Base-by-base conservation (phyloP, 2,888 invertebrate genomes). In the Aproaerema taeniolella region DNA sequence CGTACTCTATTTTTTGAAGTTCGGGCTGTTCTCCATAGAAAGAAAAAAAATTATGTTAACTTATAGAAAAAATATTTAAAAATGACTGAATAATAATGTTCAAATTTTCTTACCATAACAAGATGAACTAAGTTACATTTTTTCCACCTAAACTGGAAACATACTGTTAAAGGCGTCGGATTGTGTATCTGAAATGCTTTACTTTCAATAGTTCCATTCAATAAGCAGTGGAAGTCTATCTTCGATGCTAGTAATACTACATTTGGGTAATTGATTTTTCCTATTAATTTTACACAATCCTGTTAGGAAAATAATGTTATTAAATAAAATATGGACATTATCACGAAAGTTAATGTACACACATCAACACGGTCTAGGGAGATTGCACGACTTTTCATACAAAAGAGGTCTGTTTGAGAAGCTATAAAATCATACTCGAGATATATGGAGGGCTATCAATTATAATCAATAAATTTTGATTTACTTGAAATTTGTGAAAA, bases 261-360 rank as follows among this genome's bases (percentile, higher is more conserved):
- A 55, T 92, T 91, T 1, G 93, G 93, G 61, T 89, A 93, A 69
- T 91, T 90, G 1, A 93, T 88, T 64, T 87, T 89, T 20, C 91
- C 93, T 31, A 70, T 72, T 30, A 93, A 62, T 47, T 87, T 86
- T 33, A 93, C 81, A 43, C 79, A 81, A 56, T 92, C 91, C 93
- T 93, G 58, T 43, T 43, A 32, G 31, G 5, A 28, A n/a, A n/a
- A 28, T 9, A 3, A 28, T 28, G n/a, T n/a, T n/a, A n/a, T n/a
- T n/a, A 28, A 6, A 28, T 10, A 28, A 28, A 28, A n/a, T n/a
- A n/a, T n/a, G n/a, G n/a, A n/a, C n/a, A n/a, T n/a, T n/a, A n/a
- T n/a, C n/a, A n/a, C n/a, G n/a, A n/a, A n/a, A n/a, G n/a, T n/a
- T n/a, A n/a, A n/a, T n/a, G n/a, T n/a, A n/a, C n/a, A n/a, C n/a